Evolutionary conservation across 2,888 invertebrate genomes (phyloP).

Genomic region (Brenthis hecate): DNA sequence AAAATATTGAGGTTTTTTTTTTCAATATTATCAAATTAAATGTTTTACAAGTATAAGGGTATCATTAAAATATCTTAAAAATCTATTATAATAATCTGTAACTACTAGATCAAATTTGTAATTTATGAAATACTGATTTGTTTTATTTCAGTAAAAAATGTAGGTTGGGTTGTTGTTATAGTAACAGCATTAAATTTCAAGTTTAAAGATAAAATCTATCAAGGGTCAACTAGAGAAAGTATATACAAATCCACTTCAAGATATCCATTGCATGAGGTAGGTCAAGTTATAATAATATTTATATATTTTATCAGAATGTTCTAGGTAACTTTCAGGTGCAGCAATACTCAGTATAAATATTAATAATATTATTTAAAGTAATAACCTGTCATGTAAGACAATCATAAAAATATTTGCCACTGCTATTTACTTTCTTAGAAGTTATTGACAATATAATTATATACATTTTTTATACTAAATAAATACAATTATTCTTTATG

Average conservation of each 20-base stretch:
- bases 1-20: not conserved
- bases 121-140: not conserved
- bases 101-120: too few relatives aligned
- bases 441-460: too few relatives aligned
- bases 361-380: not conserved
- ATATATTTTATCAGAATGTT: constrained; percentile 33
- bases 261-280: constrained; percentile 39
- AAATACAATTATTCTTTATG: too few relatives aligned
- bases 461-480: too few relatives aligned
- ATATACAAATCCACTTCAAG: constrained; percentile 26
- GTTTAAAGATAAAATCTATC: constrained; percentile 30
- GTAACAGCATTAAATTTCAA: constrained; percentile 31
- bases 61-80: too few relatives aligned
- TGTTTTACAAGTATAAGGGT: not conserved
- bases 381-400: constrained; percentile 3
- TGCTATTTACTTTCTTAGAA: too few relatives aligned
- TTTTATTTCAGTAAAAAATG: not conserved
- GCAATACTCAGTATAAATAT: too few relatives aligned
- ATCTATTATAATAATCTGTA: too few relatives aligned
- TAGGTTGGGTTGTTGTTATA: constrained; percentile 9
- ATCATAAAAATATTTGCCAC: not conserved
- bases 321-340: constrained; percentile 31
- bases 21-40: not conserved
- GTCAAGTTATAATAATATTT: constrained; percentile 40
- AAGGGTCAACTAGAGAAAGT: constrained; percentile 38